Percentiles rank a stretch among this genome's conserved stretches.
These are phyloP conservation scores for Drosophila bipectinata DNA, from an alignment of 1,140 invertebrate genomes.

Conservation along the genomic window DNA sequence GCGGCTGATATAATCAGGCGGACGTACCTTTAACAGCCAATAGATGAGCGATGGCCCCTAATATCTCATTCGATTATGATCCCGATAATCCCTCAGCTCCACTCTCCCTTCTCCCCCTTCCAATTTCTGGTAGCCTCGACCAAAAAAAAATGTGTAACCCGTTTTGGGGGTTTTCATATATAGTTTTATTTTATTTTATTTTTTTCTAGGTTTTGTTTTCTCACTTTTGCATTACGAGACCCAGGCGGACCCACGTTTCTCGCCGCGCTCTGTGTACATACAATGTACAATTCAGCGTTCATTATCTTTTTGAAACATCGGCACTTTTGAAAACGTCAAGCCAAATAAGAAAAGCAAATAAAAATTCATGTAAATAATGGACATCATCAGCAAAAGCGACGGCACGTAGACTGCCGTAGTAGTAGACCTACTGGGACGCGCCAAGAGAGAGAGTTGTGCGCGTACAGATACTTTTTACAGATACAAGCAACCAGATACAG, in stretches of 20 bases:
- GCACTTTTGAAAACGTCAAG: slow-evolving; percentile 81
- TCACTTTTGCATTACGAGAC: slow-evolving; percentile 45
- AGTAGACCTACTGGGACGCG: slow-evolving; percentile 9
- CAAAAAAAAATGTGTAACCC: slow-evolving; percentile 25
- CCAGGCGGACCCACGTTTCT: slow-evolving; percentile 14
- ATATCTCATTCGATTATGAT: slow-evolving; percentile 48
- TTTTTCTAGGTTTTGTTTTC: slow-evolving; percentile 47
- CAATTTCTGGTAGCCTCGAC: slow-evolving; percentile 44
- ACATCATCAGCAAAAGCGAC: slow-evolving; percentile 75
- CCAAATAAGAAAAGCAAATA: slow-evolving; percentile 83
- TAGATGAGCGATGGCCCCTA: slow-evolving; percentile 33
- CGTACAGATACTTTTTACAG: slow-evolving; percentile 20
- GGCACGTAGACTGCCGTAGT: slow-evolving; percentile 61
- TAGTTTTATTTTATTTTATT: slow-evolving; percentile 9
- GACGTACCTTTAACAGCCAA: neutral
- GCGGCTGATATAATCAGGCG: slow-evolving; percentile 28
- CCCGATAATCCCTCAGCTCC: slow-evolving; percentile 19
- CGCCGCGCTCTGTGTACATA: slow-evolving; percentile 38
- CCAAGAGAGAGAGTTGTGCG: slow-evolving; percentile 18
- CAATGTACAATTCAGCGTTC: slow-evolving; percentile 66
- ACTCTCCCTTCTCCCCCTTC: neutral
- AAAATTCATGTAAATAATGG: slow-evolving; percentile 82
- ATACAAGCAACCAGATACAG: slow-evolving; percentile 23
- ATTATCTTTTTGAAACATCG: slow-evolving; percentile 81
- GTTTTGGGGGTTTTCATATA: slow-evolving; percentile 30